Conservation (phyloP, 2,888 invertebrate species). For the Drosophila ezoana region DNA sequence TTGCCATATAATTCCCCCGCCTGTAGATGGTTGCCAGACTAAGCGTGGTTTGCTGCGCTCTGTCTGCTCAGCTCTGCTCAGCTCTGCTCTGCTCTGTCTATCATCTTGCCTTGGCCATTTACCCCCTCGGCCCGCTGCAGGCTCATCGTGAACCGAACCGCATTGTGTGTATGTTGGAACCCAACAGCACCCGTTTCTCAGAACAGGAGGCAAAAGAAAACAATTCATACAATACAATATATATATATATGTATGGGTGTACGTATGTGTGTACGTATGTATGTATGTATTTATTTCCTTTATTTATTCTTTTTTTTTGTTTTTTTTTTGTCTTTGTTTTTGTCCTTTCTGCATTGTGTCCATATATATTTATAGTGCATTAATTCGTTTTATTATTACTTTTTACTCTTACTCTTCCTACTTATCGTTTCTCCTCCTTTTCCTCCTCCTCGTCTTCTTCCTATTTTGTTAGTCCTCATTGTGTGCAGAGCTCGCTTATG, state of each 20-base stretch:
- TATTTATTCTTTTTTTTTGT: slow-evolving; percentile 28
- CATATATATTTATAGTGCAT: slow-evolving; percentile 51
- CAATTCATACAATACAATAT: slow-evolving; percentile 53
- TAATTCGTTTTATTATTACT: slow-evolving; percentile 63
- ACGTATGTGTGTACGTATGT: neutral
- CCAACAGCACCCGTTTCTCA: slow-evolving; percentile 47
- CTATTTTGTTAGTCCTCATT: slow-evolving; percentile 31
- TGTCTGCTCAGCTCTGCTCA: neutral
- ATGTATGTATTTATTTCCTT: slow-evolving; percentile 29
- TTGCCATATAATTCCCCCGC: slow-evolving; percentile 49
- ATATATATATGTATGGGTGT: no score
- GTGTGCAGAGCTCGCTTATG: slow-evolving; percentile 41
- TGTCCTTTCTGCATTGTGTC: slow-evolving; percentile 45
- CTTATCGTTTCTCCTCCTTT: slow-evolving; percentile 6
- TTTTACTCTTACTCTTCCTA: slow-evolving; percentile 42
- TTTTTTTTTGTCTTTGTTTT: slow-evolving; percentile 44
- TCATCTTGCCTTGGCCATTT: slow-evolving; percentile 35
- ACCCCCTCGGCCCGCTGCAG: neutral
- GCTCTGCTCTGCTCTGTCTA: slow-evolving; percentile 17
- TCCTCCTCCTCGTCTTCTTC: slow-evolving; percentile 11
- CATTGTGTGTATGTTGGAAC: slow-evolving; percentile 35
- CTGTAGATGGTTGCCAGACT: slow-evolving; percentile 32
- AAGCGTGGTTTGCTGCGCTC: slow-evolving; percentile 22
- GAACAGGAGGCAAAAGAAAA: slow-evolving; percentile 57
- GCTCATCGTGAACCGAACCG: slow-evolving; percentile 27